Conservation (phyloP, 1,140 invertebrate genomes). For the Micrasema longulum region DNA sequence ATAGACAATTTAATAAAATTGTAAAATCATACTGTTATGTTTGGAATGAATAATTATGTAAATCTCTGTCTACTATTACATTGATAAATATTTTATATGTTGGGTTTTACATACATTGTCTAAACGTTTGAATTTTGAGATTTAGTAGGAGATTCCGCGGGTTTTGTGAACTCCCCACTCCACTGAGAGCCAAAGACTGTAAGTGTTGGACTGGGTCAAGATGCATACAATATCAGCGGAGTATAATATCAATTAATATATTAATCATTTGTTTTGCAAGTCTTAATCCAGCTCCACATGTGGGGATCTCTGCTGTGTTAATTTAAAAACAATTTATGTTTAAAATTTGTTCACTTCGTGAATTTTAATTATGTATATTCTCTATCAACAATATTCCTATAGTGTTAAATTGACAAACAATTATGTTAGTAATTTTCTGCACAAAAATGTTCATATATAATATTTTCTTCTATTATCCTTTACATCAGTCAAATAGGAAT, state of each 20-base stretch:
- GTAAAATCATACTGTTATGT: too few relatives aligned
- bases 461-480: not conserved
- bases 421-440: conserved; percentile 30
- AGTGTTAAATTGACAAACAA: conserved; percentile 18
- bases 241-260: not conserved
- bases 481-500: not conserved
- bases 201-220: conserved; percentile 5
- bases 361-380: conserved; percentile 11
- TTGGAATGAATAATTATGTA: too few relatives aligned
- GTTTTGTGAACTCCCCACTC: conserved; percentile 20
- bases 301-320: conserved; percentile 28
- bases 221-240: conserved; percentile 7
- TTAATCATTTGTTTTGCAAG: not conserved
- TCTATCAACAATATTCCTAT: conserved; percentile 11
- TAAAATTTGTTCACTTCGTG: conserved; percentile 7
- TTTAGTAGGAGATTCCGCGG: not conserved
- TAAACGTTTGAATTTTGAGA: conserved; percentile 3
- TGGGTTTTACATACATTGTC: conserved; percentile 12
- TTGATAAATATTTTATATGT: too few relatives aligned
- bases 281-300: not conserved
- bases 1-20: too few relatives aligned
- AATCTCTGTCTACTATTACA: too few relatives aligned
- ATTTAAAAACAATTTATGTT: conserved; percentile 11
- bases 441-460: conserved; percentile 25
- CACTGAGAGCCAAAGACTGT: conserved; percentile 29